phyloP scores from a whole-genome alignment of 2,797 vertebrate genomes.

The Brachymystax lenok region DNA sequence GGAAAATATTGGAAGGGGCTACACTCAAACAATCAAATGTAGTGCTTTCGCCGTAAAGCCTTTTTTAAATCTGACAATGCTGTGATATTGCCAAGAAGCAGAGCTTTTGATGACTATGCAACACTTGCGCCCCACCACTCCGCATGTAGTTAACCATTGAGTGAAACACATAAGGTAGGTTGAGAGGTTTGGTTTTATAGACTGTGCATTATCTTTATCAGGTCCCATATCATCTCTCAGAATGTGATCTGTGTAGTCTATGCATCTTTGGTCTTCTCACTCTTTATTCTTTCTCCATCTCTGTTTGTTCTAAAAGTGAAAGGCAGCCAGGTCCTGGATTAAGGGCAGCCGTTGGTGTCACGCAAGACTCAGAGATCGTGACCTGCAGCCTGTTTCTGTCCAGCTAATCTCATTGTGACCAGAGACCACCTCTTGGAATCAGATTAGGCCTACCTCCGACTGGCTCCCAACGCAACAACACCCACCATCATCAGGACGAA shows the following conservation, averaged over 20 bases:
- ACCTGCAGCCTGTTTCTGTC: slow-evolving; percentile 36
- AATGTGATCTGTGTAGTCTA: neutral
- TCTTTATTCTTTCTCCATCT: neutral
- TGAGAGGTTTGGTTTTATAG: neutral
- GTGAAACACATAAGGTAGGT: neutral
- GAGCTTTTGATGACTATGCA: too few relatives aligned
- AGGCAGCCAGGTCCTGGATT: slow-evolving; percentile 28
- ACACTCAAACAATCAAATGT: too few relatives aligned
- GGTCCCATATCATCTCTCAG: neutral
- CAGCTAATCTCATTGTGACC: slow-evolving; percentile 50
- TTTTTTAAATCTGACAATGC: too few relatives aligned
- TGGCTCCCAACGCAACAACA: neutral
- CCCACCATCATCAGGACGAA: neutral
- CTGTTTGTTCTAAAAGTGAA: slow-evolving; percentile 25
- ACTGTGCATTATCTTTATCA: neutral
- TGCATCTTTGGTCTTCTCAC: neutral
- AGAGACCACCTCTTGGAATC: slow-evolving; percentile 37
- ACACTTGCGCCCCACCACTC: too few relatives aligned
- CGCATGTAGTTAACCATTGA: too few relatives aligned
- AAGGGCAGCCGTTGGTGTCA: slow-evolving; percentile 21
- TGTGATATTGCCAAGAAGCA: too few relatives aligned
- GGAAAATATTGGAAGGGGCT: too few relatives aligned
- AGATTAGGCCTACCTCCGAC: neutral
- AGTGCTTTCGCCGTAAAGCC: too few relatives aligned
- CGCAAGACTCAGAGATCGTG: slow-evolving; percentile 37